Conservation (phyloP, 2,113 vertebrate genomes). For the Ardeotis arabs region DNA sequence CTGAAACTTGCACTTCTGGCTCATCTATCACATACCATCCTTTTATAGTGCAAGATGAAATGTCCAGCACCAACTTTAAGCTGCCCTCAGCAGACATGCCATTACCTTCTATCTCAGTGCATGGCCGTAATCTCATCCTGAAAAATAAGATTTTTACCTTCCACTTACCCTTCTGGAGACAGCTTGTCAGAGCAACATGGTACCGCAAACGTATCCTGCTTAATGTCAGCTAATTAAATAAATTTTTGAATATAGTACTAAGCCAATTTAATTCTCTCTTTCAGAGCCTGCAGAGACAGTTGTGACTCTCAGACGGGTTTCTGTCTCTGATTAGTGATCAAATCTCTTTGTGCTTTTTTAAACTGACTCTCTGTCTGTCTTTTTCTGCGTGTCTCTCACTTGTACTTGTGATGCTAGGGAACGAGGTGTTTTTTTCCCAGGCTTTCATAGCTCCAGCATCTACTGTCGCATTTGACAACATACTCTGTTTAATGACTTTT, state of each 20-base stretch:
- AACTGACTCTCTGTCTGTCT: background rate
- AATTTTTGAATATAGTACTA: constrained; percentile 47
- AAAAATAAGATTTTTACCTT: constrained; percentile 27
- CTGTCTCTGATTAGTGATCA: constrained; percentile 42
- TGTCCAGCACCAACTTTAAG: background rate
- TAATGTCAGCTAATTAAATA: constrained; percentile 61
- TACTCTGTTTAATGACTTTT: background rate
- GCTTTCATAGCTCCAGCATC: background rate
- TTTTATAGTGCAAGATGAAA: background rate
- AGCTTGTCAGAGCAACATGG: constrained; percentile 5
- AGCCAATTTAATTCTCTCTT: constrained; percentile 58
- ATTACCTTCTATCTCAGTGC: background rate
- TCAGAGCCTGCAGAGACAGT: constrained; percentile 20
- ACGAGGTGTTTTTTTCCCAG: background rate
- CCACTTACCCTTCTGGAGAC: constrained; percentile 10
- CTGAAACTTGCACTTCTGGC: background rate
- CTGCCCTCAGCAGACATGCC: background rate
- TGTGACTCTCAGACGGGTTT: constrained; percentile 24
- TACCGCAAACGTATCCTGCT: constrained; percentile 15
- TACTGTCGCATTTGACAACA: background rate
- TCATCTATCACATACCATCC: background rate
- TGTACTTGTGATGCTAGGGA: background rate
- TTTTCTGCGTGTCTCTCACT: background rate
- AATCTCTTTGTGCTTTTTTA: constrained; percentile 2
- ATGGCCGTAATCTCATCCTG: background rate